phyloP scores from a whole-genome alignment of 2,797 vertebrate species.

The Xerus rutilus region DNA sequence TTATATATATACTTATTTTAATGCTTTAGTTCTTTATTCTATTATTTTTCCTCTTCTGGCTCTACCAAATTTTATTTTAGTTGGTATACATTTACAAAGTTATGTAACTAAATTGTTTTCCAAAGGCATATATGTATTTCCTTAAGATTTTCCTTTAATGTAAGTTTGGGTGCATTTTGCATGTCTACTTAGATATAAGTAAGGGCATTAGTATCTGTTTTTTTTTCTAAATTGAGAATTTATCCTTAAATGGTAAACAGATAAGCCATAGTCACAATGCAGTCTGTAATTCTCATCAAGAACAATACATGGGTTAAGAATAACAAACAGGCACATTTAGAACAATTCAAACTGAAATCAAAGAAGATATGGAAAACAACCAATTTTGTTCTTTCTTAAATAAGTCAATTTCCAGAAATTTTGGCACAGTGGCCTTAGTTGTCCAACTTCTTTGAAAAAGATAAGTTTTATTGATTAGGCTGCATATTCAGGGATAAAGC shows the following conservation, averaged over 20 bases:
- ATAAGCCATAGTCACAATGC: not conserved
- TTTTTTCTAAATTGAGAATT: not conserved
- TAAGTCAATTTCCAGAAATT: constrained; percentile 26
- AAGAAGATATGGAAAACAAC: not conserved
- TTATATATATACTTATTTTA: not conserved
- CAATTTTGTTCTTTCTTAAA: constrained; percentile 1
- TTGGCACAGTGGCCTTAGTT: not conserved
- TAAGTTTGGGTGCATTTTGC: not conserved
- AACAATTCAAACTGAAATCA: not conserved
- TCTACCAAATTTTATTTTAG: not conserved
- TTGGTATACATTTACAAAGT: not conserved
- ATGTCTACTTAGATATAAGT: not conserved
- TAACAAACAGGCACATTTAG: not conserved
- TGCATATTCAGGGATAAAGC: not conserved
- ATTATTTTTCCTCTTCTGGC: not conserved
- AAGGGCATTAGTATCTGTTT: not conserved
- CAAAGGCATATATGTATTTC: not conserved
- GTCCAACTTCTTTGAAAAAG: constrained; percentile 29
- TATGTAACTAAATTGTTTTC: not conserved
- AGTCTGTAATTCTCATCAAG: constrained; percentile 9
- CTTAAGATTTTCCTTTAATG: not conserved
- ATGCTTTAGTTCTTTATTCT: not conserved
- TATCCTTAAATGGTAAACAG: not conserved
- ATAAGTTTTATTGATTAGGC: constrained; percentile 36
- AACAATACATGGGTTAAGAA: not conserved